Base-by-base conservation (phyloP, 2,797 vertebrate genomes). In the Tenualosa thibaudeaui region DNA sequence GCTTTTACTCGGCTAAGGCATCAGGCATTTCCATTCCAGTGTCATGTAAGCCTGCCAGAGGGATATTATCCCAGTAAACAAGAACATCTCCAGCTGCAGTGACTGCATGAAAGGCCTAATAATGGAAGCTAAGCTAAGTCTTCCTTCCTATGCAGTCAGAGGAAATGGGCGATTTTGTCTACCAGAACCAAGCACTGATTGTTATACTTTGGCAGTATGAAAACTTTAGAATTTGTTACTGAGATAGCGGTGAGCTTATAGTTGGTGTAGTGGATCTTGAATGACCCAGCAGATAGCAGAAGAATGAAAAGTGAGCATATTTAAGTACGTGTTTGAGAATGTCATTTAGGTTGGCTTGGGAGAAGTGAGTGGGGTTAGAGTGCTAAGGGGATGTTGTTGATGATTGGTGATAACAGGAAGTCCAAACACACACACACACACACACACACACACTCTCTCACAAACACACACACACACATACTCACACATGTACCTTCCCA, bases 81-180 rank as follows among this genome's bases (percentile, higher is more conserved):
- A 75, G 31, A 40, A 2, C 68, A 43, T 75, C 68, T 75, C 37
- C 31, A 75, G 12, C 62, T 26, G 24, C 62, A 31, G 1, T 68
- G 24, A 31, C 8, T 68, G 62, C 62, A 37, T 68, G 62, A 68
- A 68, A 68, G 15, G 68, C 68, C 68, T 43, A 40, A 68, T 68
- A 68, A 68, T 68, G 62, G 62, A 68, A 37, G 26, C 62, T 31
- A 15, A 3, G 15, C 12, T 53, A 12, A 43, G 31, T 46, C 68
- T 37, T 40, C 31, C 12, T 37, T 75, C 31, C 68, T 40, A 12
- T 19, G 37, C 31, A 17, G 68, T 13, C 13, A 75, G 10, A 75
- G 68, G 68, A 75, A 75, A 75, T 75, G 31, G 68, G 31, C 40
- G 13, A 75, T 19, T 40, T 43, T 75, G 37, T 75, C 43, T 75